Evolutionary conservation across 1,140 invertebrate genomes (phyloP).

Genomic region (Zaprionus vittiger): DNA sequence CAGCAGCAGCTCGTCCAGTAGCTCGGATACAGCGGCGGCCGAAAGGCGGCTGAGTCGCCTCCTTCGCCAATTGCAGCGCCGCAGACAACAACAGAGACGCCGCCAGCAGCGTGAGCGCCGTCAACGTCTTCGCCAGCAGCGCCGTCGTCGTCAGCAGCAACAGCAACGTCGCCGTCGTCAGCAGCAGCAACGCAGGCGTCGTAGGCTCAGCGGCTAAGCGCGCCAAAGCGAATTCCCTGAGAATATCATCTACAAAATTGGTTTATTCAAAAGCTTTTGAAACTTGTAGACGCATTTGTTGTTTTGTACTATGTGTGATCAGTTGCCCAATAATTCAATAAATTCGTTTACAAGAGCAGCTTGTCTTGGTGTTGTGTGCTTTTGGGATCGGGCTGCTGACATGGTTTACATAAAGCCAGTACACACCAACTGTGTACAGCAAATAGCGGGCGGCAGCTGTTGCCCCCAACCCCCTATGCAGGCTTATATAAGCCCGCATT

Average conservation of each 20-base stretch:
- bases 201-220: conserved; percentile 4
- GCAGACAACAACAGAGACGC: background rate
- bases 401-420: conserved; percentile 4
- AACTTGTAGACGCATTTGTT: too few species aligned
- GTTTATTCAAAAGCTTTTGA: background rate
- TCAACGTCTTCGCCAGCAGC: conserved; percentile 7
- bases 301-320: background rate
- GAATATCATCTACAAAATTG: background rate
- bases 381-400: background rate
- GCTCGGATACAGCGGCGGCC: background rate
- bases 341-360: background rate
- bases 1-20: background rate
- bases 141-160: background rate
- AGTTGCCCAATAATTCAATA: background rate
- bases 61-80: background rate
- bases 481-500: background rate
- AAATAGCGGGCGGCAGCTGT: background rate
- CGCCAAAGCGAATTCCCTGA: too few species aligned
- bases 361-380: background rate
- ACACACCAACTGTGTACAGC: background rate
- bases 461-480: background rate
- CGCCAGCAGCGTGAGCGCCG: conserved; percentile 5
- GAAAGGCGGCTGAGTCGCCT: background rate
- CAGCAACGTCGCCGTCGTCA: background rate
- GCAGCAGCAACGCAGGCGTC: conserved; percentile 6